Evolutionary conservation across 2,113 vertebrate species (phyloP), one percentile per base, ranked within the genome.

Genomic region (Leucoraja erinaceus): DNA sequence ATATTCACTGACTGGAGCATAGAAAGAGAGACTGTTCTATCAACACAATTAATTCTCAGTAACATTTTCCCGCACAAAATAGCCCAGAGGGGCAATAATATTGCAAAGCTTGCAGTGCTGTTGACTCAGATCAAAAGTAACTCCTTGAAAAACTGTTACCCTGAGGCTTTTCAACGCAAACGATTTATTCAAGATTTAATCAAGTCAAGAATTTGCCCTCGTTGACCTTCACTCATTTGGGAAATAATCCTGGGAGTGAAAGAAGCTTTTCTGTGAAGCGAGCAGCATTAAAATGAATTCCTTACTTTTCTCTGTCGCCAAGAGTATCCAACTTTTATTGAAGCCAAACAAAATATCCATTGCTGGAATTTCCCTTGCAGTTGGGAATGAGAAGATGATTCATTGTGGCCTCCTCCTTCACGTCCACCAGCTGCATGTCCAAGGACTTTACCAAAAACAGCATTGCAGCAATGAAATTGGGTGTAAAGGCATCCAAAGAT

Each of bases 41-140:
- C 63, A 59, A 61, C 28, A 63, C 12, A 88, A 63, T 25, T 66
- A 31, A 88, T 88, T 63, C 59, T 88, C 83, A 88, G n/a, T 31
- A 63, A n/a, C 16, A 47, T 47, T 47, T n/a, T 63, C 47, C 56
- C 11, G 31, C 61, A 59, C 28, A 88, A 88, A 14, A 88, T 63
- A 31, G 59, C 20, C 83, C 61, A 88, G n/a, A 31, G 61, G 63
- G 83, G 31, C 28, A 88, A 63, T 63, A 88, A 25, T 38, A 88
- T 88, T 88, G 83, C 83, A 88, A 63, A 31, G 83, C 59, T 31
- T 88, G 83, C 56, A 59, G n/a, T 88, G 63, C 59, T 88, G 59
- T 66, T 88, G 14, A 88, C 1, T 88, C 63, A 59, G 83, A 88
- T 88, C 14, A 63, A 88, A 86, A 88, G 11, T 12, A n/a, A 33